Conservation (phyloP, 2,113 vertebrate genomes). For the Cinclus cinclus region DNA sequence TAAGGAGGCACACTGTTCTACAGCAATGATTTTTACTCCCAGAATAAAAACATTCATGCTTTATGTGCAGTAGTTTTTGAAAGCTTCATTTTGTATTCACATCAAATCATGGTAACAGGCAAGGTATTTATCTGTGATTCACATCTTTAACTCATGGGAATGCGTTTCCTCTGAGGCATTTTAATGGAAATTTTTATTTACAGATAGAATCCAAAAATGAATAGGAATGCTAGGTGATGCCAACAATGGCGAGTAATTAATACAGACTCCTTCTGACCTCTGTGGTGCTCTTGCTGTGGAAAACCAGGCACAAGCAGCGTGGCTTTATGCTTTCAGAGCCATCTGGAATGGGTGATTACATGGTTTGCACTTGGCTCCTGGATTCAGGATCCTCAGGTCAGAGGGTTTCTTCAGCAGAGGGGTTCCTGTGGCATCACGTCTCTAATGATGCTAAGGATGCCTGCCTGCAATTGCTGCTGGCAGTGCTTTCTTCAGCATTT, state of each 20-base stretch:
- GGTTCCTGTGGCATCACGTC: neutral
- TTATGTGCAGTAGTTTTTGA: constrained; percentile 3
- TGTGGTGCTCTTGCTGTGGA: neutral
- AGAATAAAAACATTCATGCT: constrained; percentile 5
- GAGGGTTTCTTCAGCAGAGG: neutral
- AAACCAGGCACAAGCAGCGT: neutral
- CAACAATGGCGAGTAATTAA: neutral
- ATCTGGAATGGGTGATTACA: constrained; percentile 20
- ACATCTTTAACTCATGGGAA: neutral
- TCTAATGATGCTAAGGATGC: neutral
- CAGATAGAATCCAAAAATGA: neutral
- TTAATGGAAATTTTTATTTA: constrained; percentile 46
- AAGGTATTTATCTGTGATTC: constrained; percentile 30
- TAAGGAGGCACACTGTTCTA: neutral
- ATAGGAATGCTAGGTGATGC: neutral
- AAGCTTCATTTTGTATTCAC: constrained; percentile 52
- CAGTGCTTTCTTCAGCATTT: constrained; percentile 25
- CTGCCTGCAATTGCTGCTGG: neutral
- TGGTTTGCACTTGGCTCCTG: neutral
- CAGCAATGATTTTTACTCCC: neutral
- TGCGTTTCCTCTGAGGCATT: neutral
- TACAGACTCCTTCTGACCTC: neutral
- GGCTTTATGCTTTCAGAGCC: neutral
- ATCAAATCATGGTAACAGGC: neutral
- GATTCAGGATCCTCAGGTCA: neutral